phyloP scores from a whole-genome alignment of 2,888 invertebrate genomes.

The Cacoxenus indagator region DNA sequence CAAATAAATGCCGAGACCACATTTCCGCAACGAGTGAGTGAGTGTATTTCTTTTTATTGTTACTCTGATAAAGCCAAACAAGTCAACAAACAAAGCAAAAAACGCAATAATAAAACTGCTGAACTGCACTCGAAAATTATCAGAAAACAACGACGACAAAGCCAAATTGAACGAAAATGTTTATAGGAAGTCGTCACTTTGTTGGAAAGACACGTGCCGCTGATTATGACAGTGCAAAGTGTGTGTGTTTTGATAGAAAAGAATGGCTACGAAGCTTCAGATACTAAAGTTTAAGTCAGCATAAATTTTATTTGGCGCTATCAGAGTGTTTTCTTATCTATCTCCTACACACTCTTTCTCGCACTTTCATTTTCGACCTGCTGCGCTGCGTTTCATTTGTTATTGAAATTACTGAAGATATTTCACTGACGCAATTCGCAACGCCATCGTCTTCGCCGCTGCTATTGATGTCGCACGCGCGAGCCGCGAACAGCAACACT shows the following conservation, averaged over 20 bases:
- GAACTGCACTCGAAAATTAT: background rate
- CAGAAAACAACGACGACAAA: slow-evolving; percentile 18
- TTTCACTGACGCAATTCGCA: background rate
- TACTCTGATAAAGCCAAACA: background rate
- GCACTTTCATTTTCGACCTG: background rate
- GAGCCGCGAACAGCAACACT: background rate
- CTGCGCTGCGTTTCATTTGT: background rate
- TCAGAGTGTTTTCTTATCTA: background rate
- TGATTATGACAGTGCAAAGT: slow-evolving; percentile 42
- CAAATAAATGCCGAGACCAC: background rate
- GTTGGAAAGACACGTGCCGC: slow-evolving; percentile 60
- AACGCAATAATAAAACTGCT: background rate
- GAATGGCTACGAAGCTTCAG: background rate
- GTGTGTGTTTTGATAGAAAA: background rate
- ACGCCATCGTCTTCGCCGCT: background rate
- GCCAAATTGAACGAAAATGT: slow-evolving; percentile 44
- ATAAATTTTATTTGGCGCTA: background rate
- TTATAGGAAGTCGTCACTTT: slow-evolving; percentile 55
- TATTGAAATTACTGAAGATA: background rate
- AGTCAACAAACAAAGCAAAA: background rate
- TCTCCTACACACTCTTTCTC: background rate
- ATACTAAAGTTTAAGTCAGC: background rate
- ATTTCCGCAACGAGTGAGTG: slow-evolving; percentile 4
- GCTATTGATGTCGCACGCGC: background rate
- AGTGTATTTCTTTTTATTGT: background rate